Percentiles rank a stretch among this genome's conserved stretches.
These are phyloP conservation scores for Barypeithes pellucidus DNA, from an alignment of 2,888 invertebrate species.

Conservation along the genomic window DNA sequence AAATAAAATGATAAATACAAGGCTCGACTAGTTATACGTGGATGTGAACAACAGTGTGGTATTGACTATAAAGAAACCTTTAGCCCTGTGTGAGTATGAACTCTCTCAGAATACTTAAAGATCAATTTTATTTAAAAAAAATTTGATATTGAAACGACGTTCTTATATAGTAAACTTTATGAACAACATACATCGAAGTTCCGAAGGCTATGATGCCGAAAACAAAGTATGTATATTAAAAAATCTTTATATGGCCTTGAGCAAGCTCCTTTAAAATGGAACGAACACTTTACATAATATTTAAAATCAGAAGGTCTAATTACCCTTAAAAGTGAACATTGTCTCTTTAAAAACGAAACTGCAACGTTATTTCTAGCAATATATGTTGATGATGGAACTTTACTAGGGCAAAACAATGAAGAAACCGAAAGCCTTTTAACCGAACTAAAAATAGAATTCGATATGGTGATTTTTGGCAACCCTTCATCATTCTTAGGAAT, in stretches of 20 bases:
- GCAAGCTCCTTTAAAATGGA: slow-evolving; percentile 45
- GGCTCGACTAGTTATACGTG: slow-evolving; percentile 48
- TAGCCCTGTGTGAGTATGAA: slow-evolving; percentile 42
- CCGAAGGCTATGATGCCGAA: slow-evolving; percentile 48
- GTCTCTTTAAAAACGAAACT: slow-evolving; percentile 43
- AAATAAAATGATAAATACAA: slow-evolving; percentile 41
- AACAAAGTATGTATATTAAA: slow-evolving; percentile 43
- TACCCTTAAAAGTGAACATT: slow-evolving; percentile 43
- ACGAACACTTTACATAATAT: slow-evolving; percentile 39
- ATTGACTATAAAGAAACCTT: slow-evolving; percentile 48
- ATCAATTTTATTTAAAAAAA: neutral
- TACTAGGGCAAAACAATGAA: slow-evolving; percentile 18
- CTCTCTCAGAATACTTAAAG: slow-evolving; percentile 35
- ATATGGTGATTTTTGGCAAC: slow-evolving; percentile 27
- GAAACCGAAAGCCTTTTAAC: slow-evolving; percentile 30
- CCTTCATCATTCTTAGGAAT: slow-evolving; percentile 40
- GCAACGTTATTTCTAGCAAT: slow-evolving; percentile 45
- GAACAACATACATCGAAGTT: slow-evolving; percentile 53
- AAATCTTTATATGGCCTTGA: slow-evolving; percentile 50
- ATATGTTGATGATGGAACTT: slow-evolving; percentile 51
- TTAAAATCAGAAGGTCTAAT: slow-evolving; percentile 37
- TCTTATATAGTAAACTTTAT: slow-evolving; percentile 48
- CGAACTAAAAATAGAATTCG: slow-evolving; percentile 29
- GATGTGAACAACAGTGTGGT: slow-evolving; percentile 43
- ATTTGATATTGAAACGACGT: slow-evolving; percentile 55